Evolutionary conservation across 2,113 vertebrate genomes (phyloP), one percentile per base, ranked within the genome.

Genomic region (Sorex fumeus): DNA sequence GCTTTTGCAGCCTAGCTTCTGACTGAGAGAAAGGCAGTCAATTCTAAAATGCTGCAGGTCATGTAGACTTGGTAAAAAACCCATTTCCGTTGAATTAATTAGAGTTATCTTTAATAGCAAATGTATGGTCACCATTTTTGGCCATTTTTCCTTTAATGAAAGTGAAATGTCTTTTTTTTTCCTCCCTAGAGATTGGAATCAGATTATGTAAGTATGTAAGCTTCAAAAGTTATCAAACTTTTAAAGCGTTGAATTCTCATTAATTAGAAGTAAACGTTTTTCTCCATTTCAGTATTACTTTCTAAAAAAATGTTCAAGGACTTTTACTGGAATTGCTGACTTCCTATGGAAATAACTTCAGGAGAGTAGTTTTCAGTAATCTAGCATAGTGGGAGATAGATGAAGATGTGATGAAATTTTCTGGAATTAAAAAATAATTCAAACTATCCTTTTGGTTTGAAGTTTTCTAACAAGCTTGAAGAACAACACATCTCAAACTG

Each of bases 141-240:
- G 43, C 86, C 30, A 75, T 85, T 93, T 80, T 15, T 75, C 4
- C 13, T 87, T 93, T 71, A 93, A 93, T 70, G 28, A 92, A 91
- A 84, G 32, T 9, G 91, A 95, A 91, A 81, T 91, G 32, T 74
- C 27, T 40, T 40, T 40, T 40, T 40, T 88, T 74, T 57, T 28
- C 32, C 23, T 75, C 50, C 40, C 21, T 27, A 93, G 11, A 85
- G 69, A 97, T 78, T 53, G 13, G 43, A 84, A 84, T 82, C 19
- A 57, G 43, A 81, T 91, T 82, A 76, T 78, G 11, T 93, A 93
- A 93, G 30, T 88, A 90, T 28, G 0, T 71, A 81, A 90, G 30
- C 77, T 87, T 88, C 45, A 89, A 91, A 95, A 92, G 47, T 83
- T 36, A 90, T 87, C n/a, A 87, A 87, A 81, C 21, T 90, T 92